Base-by-base conservation (phyloP, 1,140 invertebrate species). In the Macrosteles quadrilineatus region DNA sequence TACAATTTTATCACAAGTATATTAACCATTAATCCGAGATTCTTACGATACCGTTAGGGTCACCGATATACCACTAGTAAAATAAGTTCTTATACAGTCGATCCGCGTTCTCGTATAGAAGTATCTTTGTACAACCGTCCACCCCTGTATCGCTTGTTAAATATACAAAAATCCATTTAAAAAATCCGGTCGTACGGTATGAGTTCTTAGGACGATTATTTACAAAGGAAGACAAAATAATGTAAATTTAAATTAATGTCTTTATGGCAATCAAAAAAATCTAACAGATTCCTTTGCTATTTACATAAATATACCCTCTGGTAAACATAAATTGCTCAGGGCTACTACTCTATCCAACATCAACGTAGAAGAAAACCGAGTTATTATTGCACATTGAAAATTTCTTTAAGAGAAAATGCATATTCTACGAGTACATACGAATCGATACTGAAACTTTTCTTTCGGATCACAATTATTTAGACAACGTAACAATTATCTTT, bases 191-290 rank as follows among this genome's bases (percentile, higher is more conserved):
- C n/a, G 14, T 21, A 17, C 21, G 47, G 47, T 50, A 4, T 50
- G 47, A 9, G 2, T 50, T 50, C 14, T 19, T 17, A 50, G 21
- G 47, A 50, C 21, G 47, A 50, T 19, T 50, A 50, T 50, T 50
- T 50, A 50, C 47, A 50, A 50, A 50, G 47, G 47, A 50, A 50
- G 47, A 50, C 47, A 50, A 50, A 50, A 36, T n/a, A 50, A 50
- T 50, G 47, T 4, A 17, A 50, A 50, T 50, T 50, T 50, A 50
- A 50, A 50, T 19, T 21, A 50, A 50, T 50, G 47, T 50, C 47
- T 50, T 50, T 50, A 50, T 50, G n/a, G n/a, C 14, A 4, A 21
- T 19, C 21, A 19, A 17, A 50, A 50, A 50, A 50, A 19, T 19
- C 47, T 50, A 50, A 50, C 47, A 50, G 47, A 50, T 19, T n/a